Evolutionary conservation across 2,888 invertebrate genomes (phyloP), one percentile per base, ranked within the genome.

Genomic region (Phalera bucephala): DNA sequence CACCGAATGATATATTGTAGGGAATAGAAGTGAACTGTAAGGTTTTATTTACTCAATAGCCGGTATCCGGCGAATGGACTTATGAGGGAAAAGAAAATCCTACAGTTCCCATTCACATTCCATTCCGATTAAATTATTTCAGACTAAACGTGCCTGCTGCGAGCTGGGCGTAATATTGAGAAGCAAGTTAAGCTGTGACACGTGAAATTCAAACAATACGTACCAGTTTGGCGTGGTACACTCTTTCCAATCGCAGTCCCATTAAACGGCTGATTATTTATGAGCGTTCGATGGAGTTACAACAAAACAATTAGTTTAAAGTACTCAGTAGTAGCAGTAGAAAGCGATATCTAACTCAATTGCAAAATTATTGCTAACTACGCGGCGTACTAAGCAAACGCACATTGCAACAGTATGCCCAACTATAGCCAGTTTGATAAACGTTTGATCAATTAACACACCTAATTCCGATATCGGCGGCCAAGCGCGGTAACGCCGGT

Each of bases 1-100:
- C 71, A 64, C 74, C 70, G 66, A 80, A 77, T 82, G 85, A 86
- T 84, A 77, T 79, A 84, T 79, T 74, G 64, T 63, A 55, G 58
- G 54, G 45, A 53, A 45, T 46, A 46, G 46, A 47, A 38, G 48
- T 40, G 45, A 54, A 48, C 49, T 36, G 38, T 46, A 42, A 43
- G 36, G 17, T 29, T 19, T 29, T 19, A 29, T 29, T 29, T 29
- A 19, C 29, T 11, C 29, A 17, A 11, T 7, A 0, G 29, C 11
- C 28, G 19, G 8, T 29, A 19, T 29, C 29, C 29, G 19, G 19
- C 29, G 19, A 14, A 27, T 27, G 14, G 14, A 14, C 27, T n/a
- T 27, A 27, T 14, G 17, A 29, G 11, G 17, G 29, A 6, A 11
- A 15, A 14, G 14, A 14, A 27, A 17, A 13, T 5, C 13, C 5